A percentile compares a stretch with the other conserved stretches of the same genome.
These are phyloP conservation scores for Rhadinocentrus ornatus DNA, from an alignment of 2,797 vertebrate genomes.

Conservation along the genomic window DNA sequence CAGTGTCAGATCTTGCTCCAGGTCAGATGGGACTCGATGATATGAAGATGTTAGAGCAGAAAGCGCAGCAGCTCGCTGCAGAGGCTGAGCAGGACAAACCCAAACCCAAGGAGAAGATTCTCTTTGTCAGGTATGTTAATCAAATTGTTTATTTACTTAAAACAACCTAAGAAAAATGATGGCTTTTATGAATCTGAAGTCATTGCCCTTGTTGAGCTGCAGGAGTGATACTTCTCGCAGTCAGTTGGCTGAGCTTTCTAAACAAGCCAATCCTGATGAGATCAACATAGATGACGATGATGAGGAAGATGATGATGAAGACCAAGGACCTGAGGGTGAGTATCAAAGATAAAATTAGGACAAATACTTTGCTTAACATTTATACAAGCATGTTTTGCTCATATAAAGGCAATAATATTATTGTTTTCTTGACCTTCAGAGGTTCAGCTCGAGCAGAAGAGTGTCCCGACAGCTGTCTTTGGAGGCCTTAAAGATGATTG, in stretches of 20 bases:
- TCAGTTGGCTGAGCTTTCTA: conserved; percentile 89
- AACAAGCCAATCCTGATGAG: conserved; percentile 93
- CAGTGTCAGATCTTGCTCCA: conserved; percentile 91
- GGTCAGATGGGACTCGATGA: conserved; percentile 91
- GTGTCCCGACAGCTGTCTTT: conserved; percentile 90
- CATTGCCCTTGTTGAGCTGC: background rate
- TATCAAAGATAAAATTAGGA: background rate
- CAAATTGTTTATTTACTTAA: background rate
- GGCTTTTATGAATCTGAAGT: background rate
- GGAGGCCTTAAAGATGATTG: conserved; percentile 88
- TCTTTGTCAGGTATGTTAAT: conserved; percentile 89
- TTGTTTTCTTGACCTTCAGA: conserved; percentile 74
- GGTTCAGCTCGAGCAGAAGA: conserved; percentile 93
- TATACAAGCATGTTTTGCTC: background rate
- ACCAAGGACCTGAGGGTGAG: conserved; percentile 90
- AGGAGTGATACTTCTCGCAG: conserved; percentile 92
- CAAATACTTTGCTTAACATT: conserved; percentile 3
- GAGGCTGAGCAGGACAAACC: conserved; percentile 90
- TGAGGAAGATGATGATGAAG: conserved; percentile 84
- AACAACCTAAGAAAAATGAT: background rate
- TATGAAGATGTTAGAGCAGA: conserved; percentile 94
- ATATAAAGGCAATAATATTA: conserved; percentile 12
- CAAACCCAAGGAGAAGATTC: conserved; percentile 91
- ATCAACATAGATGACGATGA: conserved; percentile 90
- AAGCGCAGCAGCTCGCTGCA: conserved; percentile 89